Evolutionary conservation across 2,797 vertebrate species (phyloP), one percentile per base, ranked within the genome.

Genomic region (Labeo calbasu): DNA sequence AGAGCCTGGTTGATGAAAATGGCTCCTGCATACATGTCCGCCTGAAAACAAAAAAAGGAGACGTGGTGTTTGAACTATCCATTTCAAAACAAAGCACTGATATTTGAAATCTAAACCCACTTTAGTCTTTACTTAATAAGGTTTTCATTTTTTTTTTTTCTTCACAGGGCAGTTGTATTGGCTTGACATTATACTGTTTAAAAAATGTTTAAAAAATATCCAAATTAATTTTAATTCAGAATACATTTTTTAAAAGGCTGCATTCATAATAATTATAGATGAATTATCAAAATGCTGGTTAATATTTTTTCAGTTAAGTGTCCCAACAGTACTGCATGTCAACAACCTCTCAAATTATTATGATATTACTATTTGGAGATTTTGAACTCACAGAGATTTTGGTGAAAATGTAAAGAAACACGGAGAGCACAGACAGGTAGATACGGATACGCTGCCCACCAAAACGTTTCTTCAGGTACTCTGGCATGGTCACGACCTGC

Each of bases 21-120:
- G 88, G 97, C 98, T 21, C 98, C 98, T 1, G 98, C 97, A 86
- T 98, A 99, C 92, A 99, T 97, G 88, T 99, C 97, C 23, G 97
- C 95, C 98, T 99, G 75, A 68, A 17, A 46, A 55, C 19, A 43
- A 19, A 6, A 19, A 78, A 17, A n/a, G 19, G 46, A 78, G 23
- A 7, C 2, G 4, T 21, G 36, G 63, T 15, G 2, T 68, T 36
- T 63, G 40, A 48, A 25, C 17, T 40, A 5, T 36, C 32, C 32
- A 36, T 55, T 76, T 76, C 32, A 76, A 76, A 57, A 76, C 28
- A 53, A 36, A 1, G 3, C 23, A 21, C n/a, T 2, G 14, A 48
- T 70, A 3, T 32, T 73, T 32, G 10, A 32, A 15, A 51, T 73
- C 71, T 25, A 25, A 32, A 73, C 46, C 71, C 2, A 19, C 23